Base-by-base conservation (phyloP, 37 sponge, comb jelly and placozoan genomes). In the Ianthella basta region DNA sequence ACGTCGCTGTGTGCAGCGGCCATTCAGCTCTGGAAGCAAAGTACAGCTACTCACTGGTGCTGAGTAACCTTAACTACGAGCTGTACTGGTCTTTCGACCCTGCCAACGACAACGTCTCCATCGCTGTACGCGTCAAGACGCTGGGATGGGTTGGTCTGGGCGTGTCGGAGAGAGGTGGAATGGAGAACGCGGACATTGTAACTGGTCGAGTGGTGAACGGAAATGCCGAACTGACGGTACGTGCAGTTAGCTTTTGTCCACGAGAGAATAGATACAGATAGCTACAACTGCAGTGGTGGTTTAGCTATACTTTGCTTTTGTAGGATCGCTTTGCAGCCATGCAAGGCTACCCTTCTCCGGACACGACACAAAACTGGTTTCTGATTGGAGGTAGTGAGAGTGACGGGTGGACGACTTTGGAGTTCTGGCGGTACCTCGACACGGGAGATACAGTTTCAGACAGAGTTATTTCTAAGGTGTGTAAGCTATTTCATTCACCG, bases 331-430 rank as follows among this genome's bases (percentile, higher is more conserved):
- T n/a, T n/a, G n/a, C n/a, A n/a, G n/a, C n/a, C n/a, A n/a, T n/a
- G n/a, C n/a, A n/a, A n/a, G n/a, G n/a, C n/a, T n/a, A n/a, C n/a
- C n/a, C n/a, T n/a, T n/a, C n/a, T n/a, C n/a, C n/a, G n/a, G n/a
- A n/a, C n/a, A n/a, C n/a, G n/a, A n/a, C n/a, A n/a, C 23, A 72
- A 19, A 30, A 72, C 39, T 29, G 23, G 35, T 30, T 30, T 33
- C 73, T 72, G 39, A 72, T 72, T 29, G 12, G 40, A 72, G 73
- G 73, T 20, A 32, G 16, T 12, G 73, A 72, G 40, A 33, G 36
- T 34, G 20, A 72, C 19, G 73, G 73, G 36, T 72, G 73, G 73
- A 72, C 73, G 20, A 72, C 73, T 37, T 72, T 72, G 73, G 40
- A 72, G 39, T 72, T 72, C 36, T 72, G 73, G 73, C 8, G 73